A percentile compares a stretch with the other conserved stretches of the same genome.
phyloP scores from a whole-genome alignment of 2,888 invertebrate genomes.

The Acleris literana region DNA sequence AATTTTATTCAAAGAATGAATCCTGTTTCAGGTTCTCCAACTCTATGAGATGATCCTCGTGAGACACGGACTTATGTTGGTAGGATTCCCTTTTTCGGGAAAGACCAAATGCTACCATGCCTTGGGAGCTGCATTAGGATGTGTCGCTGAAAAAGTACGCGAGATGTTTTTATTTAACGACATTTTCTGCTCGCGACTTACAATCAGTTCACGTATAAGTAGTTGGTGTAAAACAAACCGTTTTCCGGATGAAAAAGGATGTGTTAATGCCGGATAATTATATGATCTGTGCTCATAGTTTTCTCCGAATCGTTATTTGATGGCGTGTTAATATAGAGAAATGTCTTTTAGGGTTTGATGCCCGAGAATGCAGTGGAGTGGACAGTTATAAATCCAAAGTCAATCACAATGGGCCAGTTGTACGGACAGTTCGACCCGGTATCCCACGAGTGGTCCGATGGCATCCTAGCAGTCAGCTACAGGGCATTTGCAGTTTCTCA shows the following conservation, averaged over 20 bases:
- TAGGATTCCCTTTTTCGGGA: slow-evolving; percentile 95
- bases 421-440: slow-evolving; percentile 97
- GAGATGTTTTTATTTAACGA: neutral
- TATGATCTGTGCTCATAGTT: too few species aligned
- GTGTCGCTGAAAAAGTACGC: slow-evolving; percentile 88
- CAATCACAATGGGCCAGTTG: slow-evolving; percentile 97
- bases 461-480: slow-evolving; percentile 93
- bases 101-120: slow-evolving; percentile 94
- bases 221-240: too few species aligned
- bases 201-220: too few species aligned
- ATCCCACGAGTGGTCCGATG: slow-evolving; percentile 97
- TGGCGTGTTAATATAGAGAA: too few species aligned
- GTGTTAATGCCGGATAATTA: too few species aligned
- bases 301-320: too few species aligned
- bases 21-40: slow-evolving; percentile 78
- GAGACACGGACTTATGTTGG: slow-evolving; percentile 96
- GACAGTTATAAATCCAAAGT: slow-evolving; percentile 95
- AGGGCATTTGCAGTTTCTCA: slow-evolving; percentile 90
- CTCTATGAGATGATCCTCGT: slow-evolving; percentile 98
- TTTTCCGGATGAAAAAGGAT: too few species aligned
- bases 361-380: slow-evolving; percentile 90
- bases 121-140: slow-evolving; percentile 90
- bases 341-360: slow-evolving; percentile 84
- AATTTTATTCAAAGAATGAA: too few species aligned
- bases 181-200: too few species aligned